Percentiles rank a stretch among this genome's conserved stretches.
Evolutionary conservation across 2,113 vertebrate species (phyloP).

Genomic region (Corythoichthys haematopterus): DNA sequence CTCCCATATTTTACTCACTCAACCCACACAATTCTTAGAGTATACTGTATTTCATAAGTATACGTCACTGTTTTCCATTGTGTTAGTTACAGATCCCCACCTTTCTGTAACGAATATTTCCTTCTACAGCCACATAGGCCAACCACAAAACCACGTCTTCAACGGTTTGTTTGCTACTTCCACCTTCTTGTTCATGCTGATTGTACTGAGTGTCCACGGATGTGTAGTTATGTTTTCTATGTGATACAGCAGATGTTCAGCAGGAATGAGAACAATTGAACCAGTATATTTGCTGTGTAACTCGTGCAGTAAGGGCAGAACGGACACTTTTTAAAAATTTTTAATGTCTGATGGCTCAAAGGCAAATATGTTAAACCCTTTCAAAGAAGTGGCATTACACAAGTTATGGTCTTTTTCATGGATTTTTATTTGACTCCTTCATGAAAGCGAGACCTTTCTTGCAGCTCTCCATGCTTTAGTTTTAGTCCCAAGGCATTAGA

Average conservation of each 20-base stretch:
- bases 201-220: slow-evolving; percentile 13
- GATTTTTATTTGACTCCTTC: slow-evolving; percentile 15
- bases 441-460: slow-evolving; percentile 17
- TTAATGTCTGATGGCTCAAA: neutral
- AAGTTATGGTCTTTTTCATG: slow-evolving; percentile 7
- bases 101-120: slow-evolving; percentile 87
- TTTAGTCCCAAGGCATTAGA: slow-evolving; percentile 47
- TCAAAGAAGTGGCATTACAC: slow-evolving; percentile 14
- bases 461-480: slow-evolving; percentile 44
- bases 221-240: slow-evolving; percentile 16
- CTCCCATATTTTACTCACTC: neutral
- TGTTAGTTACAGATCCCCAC: slow-evolving; percentile 18
- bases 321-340: neutral
- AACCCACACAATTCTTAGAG: neutral
- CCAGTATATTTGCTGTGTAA: neutral
- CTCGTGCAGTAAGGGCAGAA: neutral
- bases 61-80: slow-evolving; percentile 15
- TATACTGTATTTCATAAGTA: slow-evolving; percentile 2
- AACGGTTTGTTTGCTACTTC: slow-evolving; percentile 92
- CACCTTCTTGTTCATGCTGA: slow-evolving; percentile 65
- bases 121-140: slow-evolving; percentile 84
- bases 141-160: slow-evolving; percentile 82
- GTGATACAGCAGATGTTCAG: slow-evolving; percentile 58
- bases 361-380: slow-evolving; percentile 3
- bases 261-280: slow-evolving; percentile 38